phyloP scores from a whole-genome alignment of 2,888 invertebrate species.

The Acleris cristana region DNA sequence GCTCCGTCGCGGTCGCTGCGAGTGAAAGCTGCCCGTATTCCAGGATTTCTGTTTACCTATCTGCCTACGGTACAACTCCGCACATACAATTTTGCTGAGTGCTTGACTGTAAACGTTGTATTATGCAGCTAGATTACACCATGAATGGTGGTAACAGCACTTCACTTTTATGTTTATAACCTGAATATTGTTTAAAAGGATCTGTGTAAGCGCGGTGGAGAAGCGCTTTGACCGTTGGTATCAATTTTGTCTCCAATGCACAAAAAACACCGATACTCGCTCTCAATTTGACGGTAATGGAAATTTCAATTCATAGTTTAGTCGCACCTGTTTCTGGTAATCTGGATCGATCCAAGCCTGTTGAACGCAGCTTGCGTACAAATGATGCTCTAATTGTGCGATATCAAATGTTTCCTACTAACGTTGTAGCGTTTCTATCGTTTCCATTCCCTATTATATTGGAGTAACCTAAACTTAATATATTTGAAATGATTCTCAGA shows the following conservation, averaged over 20 bases:
- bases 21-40: constrained; percentile 6
- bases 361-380: constrained; percentile 29
- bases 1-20: constrained; percentile 2
- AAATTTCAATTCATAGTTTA: constrained; percentile 15
- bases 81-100: constrained; percentile 47
- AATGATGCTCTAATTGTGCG: constrained; percentile 34
- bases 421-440: background rate
- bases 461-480: background rate
- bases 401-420: constrained; percentile 14
- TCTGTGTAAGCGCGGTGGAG: background rate
- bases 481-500: too few species aligned
- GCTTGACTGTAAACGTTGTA: constrained; percentile 40
- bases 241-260: background rate
- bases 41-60: constrained; percentile 32
- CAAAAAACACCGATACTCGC: constrained; percentile 8
- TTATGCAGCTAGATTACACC: constrained; percentile 31
- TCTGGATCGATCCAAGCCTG: constrained; percentile 23
- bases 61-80: constrained; percentile 20
- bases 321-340: constrained; percentile 27
- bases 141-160: constrained; percentile 35
- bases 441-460: background rate
- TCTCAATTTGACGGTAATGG: constrained; percentile 2
- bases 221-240: background rate
- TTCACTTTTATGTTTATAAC: constrained; percentile 33
- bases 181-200: constrained; percentile 25